Base-by-base conservation (phyloP, 53 echinoderm and acorn worm genomes). In the Henricia sp. region DNA sequence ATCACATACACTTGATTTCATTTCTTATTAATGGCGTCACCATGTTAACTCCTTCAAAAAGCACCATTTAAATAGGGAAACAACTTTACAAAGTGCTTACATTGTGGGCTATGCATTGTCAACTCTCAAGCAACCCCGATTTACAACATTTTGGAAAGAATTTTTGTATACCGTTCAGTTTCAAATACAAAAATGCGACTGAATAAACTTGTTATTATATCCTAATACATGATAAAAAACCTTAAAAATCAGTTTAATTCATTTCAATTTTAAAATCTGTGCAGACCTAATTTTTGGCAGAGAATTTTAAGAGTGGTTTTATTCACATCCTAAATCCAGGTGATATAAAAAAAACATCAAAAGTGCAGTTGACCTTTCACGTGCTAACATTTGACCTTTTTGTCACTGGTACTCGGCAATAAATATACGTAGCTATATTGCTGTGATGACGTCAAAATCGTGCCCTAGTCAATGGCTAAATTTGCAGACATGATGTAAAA, bases 271-370 rank as follows among this genome's bases (percentile, higher is more conserved):
- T n/a, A n/a, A n/a, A n/a, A n/a, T n/a, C n/a, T n/a, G n/a, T n/a
- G n/a, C n/a, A n/a, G n/a, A n/a, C n/a, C n/a, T n/a, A n/a, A n/a
- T n/a, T n/a, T n/a, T n/a, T n/a, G n/a, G n/a, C n/a, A n/a, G n/a
- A n/a, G n/a, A n/a, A n/a, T n/a, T n/a, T n/a, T n/a, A n/a, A n/a
- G n/a, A n/a, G n/a, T n/a, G n/a, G n/a, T n/a, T n/a, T n/a, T n/a
- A n/a, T n/a, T n/a, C n/a, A n/a, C n/a, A n/a, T n/a, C n/a, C n/a
- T n/a, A n/a, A n/a, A n/a, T n/a, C n/a, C n/a, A n/a, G n/a, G n/a
- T n/a, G n/a, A n/a, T n/a, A n/a, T n/a, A n/a, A 73, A 52, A 52
- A 52, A 54, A 73, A 73, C 73, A 73, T 35, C 73, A 73, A 53
- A 34, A 73, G 73, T 73, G 54, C 53, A 37, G 36, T 73, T 19